A percentile compares a stretch with the other conserved stretches of the same genome.
These are phyloP conservation scores for Sciurus vulgaris DNA, from an alignment of 2,797 vertebrate genomes.

Conservation along the genomic window DNA sequence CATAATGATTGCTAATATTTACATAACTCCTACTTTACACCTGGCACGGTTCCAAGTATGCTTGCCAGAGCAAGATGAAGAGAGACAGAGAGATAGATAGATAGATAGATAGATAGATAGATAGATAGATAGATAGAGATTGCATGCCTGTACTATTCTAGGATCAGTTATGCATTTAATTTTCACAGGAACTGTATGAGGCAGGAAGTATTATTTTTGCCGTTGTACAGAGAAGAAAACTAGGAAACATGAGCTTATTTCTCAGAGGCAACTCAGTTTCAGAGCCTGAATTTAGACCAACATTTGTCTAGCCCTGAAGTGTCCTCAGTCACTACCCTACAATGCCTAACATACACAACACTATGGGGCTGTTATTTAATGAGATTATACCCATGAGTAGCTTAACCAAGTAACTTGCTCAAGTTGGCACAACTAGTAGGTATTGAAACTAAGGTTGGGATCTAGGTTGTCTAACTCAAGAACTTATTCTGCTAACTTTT, in stretches of 20 bases:
- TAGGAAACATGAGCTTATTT: constrained; percentile 23
- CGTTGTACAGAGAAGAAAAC: background rate
- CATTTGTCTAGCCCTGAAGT: background rate
- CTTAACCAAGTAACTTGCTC: background rate
- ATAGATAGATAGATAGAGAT: background rate
- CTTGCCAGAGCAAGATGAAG: background rate
- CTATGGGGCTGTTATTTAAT: background rate
- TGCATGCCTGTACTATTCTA: background rate
- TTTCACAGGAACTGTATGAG: background rate
- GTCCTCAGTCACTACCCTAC: background rate
- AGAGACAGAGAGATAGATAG: background rate
- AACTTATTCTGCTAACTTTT: background rate
- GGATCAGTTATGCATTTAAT: background rate
- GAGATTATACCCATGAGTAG: background rate
- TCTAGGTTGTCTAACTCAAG: background rate
- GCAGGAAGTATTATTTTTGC: background rate
- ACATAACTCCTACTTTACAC: background rate
- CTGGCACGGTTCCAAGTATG: background rate
- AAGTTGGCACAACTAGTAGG: background rate
- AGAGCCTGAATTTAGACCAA: background rate
- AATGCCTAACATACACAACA: background rate
- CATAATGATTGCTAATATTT: background rate
- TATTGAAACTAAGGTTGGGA: background rate
- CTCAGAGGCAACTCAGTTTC: background rate
- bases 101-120: background rate